Conservation (phyloP, 2,113 vertebrate species). For the Scatophagus argus region DNA sequence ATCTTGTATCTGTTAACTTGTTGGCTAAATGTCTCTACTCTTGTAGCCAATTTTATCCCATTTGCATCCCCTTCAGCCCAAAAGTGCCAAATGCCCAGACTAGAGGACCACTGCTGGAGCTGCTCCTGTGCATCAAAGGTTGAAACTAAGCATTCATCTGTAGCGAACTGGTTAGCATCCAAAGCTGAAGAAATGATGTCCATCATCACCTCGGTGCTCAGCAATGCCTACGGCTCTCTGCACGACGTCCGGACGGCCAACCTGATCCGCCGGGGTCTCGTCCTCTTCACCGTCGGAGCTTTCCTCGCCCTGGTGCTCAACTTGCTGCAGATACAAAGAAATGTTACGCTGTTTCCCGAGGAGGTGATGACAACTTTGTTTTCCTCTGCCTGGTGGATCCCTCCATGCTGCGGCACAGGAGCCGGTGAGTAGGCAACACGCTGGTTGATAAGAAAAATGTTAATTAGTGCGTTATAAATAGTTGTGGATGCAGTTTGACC, state of each 20-base stretch:
- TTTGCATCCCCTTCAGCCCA: not conserved
- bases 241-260: slow-evolving; percentile 84
- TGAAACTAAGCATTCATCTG: slow-evolving; percentile 73
- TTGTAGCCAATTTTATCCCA: not conserved
- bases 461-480: not conserved
- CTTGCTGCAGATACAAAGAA: slow-evolving; percentile 94
- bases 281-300: slow-evolving; percentile 94
- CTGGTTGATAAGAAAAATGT: not conserved
- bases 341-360: slow-evolving; percentile 94
- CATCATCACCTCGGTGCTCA: slow-evolving; percentile 81
- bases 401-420: slow-evolving; percentile 94
- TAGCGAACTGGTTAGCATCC: slow-evolving; percentile 80
- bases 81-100: slow-evolving; percentile 88
- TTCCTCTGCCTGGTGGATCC: slow-evolving; percentile 98
- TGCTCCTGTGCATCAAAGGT: slow-evolving; percentile 83
- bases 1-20: not conserved
- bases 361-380: slow-evolving; percentile 94
- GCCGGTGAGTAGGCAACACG: slow-evolving; percentile 87
- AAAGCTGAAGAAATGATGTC: slow-evolving; percentile 88
- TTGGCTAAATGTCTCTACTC: not conserved
- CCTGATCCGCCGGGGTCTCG: slow-evolving; percentile 91
- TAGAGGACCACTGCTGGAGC: slow-evolving; percentile 90
- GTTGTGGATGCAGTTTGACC: not conserved
- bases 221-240: slow-evolving; percentile 79
- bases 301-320: slow-evolving; percentile 96